Base-by-base conservation (phyloP, 2,113 vertebrate species). In the Gymnorhina tibicen region DNA sequence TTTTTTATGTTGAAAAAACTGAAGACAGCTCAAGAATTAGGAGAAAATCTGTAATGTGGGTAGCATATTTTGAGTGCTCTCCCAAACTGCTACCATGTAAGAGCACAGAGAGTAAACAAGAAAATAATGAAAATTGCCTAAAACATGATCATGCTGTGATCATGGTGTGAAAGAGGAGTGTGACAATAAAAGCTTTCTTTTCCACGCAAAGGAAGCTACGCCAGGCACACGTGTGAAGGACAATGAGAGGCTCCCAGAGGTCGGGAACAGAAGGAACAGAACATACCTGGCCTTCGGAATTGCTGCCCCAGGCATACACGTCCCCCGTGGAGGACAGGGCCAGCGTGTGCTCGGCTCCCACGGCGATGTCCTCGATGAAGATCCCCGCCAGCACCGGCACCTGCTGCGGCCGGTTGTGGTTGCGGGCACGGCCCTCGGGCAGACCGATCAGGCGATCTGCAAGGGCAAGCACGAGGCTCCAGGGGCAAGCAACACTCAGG, bases 291-390 rank as follows among this genome's bases (percentile, higher is more conserved):
- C 98, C 98, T 91, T 99, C 98, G 1, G 98, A 99, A 55, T 99
- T 99, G 97, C 98, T 99, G 13, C 98, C 98, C 98, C 98, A 99
- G 63, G 98, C 98, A 23, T 98, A 99, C 1, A 98, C 98, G 3
- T 98, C 98, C 76, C 98, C 98, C 5, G 97, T 92, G 9, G 98
- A 98, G 24, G 98, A 97, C 12, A 99, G 95, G 5, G 98, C 98
- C 18, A 99, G 94, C 0, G 98, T 98, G 62, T 99, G 98, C 73
- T 99, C 98, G 14, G 98, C 98, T 11, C 98, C 98, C 13, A 99
- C 98, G 0, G 98, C 98, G 27, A 99, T 97, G 69, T 99, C 98
- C 77, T 98, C 98, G 5, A 99, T 98, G 76, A 98, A 98, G 69
- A 98, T 74, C 24, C 98, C 98, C 1, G 98, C 97, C 24, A 99